phyloP scores from a whole-genome alignment of 2,113 vertebrate genomes.

The Cebidichthys violaceus region DNA sequence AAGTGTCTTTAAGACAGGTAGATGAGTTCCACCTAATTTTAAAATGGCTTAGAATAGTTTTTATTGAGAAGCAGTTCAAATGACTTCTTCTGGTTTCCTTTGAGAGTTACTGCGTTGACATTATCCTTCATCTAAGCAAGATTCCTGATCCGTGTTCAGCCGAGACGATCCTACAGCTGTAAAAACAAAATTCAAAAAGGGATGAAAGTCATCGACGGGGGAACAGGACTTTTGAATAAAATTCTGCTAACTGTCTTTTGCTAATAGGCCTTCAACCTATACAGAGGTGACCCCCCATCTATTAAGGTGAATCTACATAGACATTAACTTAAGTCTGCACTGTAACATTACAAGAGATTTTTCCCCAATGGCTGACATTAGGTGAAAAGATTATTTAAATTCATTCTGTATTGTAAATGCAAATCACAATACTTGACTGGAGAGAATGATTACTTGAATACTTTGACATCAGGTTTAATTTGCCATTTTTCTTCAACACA shows the following conservation, averaged over 20 bases:
- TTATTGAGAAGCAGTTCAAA: conserved; percentile 67
- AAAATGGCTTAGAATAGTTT: conserved; percentile 63
- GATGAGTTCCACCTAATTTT: conserved; percentile 65
- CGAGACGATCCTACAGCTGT: conserved; percentile 73
- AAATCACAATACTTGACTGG: neutral
- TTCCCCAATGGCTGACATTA: neutral
- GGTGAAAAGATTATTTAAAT: neutral
- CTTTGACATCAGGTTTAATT: neutral
- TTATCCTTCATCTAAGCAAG: conserved; percentile 75
- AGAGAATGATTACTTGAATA: neutral
- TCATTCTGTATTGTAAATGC: neutral
- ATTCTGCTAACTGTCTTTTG: neutral
- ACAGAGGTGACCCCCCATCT: neutral
- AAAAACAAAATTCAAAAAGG: conserved; percentile 70
- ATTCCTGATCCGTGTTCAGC: conserved; percentile 74
- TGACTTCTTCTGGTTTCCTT: conserved; percentile 70
- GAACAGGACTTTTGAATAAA: neutral
- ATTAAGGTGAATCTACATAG: conserved; percentile 2
- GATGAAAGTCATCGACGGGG: conserved; percentile 61
- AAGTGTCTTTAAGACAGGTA: conserved; percentile 65
- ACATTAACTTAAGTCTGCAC: neutral
- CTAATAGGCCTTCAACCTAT: neutral
- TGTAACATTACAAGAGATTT: conserved; percentile 2
- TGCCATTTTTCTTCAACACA: neutral
- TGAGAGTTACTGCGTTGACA: conserved; percentile 69